Evolutionary conservation across 2,888 invertebrate genomes (phyloP).

Genomic region (Polymixis flavicincta): DNA sequence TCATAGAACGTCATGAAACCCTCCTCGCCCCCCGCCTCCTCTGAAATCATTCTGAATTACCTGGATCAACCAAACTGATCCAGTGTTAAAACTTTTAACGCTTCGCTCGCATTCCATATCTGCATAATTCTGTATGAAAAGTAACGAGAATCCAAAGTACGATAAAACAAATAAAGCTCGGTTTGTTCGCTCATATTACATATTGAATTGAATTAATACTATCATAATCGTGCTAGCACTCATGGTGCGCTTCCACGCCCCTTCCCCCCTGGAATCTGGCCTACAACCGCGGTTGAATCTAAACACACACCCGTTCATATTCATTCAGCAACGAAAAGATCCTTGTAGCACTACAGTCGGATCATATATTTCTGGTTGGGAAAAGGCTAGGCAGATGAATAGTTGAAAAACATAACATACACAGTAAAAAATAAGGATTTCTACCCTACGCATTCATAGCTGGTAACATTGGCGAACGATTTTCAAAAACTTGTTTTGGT

Average conservation of each 20-base stretch:
- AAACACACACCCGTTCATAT: neutral
- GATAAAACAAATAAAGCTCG: neutral
- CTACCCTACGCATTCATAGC: constrained; percentile 27
- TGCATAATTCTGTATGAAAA: neutral
- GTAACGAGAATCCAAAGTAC: neutral
- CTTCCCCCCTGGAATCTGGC: too few relatives aligned
- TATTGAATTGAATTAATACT: neutral
- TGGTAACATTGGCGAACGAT: constrained; percentile 55
- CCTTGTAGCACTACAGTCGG: neutral
- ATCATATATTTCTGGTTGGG: too few relatives aligned
- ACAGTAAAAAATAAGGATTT: constrained; percentile 16
- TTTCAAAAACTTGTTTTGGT: constrained; percentile 69
- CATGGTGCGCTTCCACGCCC: too few relatives aligned
- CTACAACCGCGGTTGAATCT: too few relatives aligned
- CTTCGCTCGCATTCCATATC: neutral
- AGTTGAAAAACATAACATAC: neutral
- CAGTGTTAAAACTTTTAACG: too few relatives aligned
- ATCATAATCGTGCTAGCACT: too few relatives aligned
- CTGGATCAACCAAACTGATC: too few relatives aligned
- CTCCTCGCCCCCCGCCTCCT: too few relatives aligned
- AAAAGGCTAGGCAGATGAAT: too few relatives aligned
- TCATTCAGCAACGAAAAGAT: neutral
- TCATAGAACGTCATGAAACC: too few relatives aligned
- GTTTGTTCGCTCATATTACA: neutral
- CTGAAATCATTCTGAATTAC: too few relatives aligned